Evolutionary conservation across 2,113 vertebrate genomes (phyloP).

Genomic region (Xenopus laevis): DNA sequence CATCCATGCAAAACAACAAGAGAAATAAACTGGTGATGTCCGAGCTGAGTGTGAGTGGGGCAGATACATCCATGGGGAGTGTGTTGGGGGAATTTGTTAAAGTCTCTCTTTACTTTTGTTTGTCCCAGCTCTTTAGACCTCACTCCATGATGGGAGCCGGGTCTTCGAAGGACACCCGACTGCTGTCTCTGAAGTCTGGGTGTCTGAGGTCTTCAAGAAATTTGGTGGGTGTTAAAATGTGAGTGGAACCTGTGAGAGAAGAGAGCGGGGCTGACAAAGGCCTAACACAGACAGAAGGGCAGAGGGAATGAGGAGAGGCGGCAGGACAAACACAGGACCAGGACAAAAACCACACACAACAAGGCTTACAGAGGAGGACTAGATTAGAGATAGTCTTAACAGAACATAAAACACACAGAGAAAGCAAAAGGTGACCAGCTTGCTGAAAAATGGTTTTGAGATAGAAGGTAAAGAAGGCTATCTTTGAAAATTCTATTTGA

Average conservation of each 20-base stretch:
- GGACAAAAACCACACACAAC: no score
- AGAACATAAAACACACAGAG: neutral
- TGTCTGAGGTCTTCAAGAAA: constrained; percentile 99
- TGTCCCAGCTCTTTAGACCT: constrained; percentile 79
- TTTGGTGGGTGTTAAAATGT: constrained; percentile 98
- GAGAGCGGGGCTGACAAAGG: constrained; percentile 85
- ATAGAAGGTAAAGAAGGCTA: neutral
- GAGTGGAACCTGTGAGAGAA: constrained; percentile 99
- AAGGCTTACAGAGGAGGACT: neutral
- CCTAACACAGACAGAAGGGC: constrained; percentile 44
- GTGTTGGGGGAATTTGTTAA: constrained; percentile 82
- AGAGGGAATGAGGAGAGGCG: constrained; percentile 20
- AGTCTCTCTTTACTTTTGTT: constrained; percentile 96
- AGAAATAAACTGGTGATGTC: constrained; percentile 47
- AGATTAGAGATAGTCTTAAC: neutral
- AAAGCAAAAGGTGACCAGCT: neutral
- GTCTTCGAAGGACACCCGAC: constrained; percentile 99
- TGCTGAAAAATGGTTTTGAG: neutral
- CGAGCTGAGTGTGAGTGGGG: constrained; percentile 57
- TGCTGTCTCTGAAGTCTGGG: constrained; percentile 99
- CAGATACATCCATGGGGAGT: constrained; percentile 88
- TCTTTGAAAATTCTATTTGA: no score
- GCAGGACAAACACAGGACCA: neutral
- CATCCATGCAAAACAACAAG: constrained; percentile 32
- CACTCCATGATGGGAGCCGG: constrained; percentile 95